A percentile compares a stretch with the other conserved stretches of the same genome.
phyloP scores from a whole-genome alignment of 2,113 vertebrate species.

The Cromileptes altivelis region DNA sequence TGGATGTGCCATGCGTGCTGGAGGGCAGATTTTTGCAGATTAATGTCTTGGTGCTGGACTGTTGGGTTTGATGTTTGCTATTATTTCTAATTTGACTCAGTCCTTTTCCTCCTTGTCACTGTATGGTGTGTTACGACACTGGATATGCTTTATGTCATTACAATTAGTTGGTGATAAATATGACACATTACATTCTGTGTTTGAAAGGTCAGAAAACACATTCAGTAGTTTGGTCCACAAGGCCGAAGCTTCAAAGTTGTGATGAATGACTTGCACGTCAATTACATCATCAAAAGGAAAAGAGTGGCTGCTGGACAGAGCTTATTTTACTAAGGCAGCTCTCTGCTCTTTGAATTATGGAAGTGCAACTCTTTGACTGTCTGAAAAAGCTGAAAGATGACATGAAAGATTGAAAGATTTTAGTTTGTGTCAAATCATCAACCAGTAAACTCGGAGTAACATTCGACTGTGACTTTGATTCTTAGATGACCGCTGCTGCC shows the following conservation, averaged over 20 bases:
- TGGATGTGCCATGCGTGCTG: neutral
- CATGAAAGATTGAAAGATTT: neutral
- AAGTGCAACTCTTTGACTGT: neutral
- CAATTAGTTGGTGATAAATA: neutral
- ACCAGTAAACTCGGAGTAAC: neutral
- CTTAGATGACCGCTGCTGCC: neutral
- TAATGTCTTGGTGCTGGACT: neutral
- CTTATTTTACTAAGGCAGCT: neutral
- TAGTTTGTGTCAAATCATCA: neutral
- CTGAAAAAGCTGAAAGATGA: neutral
- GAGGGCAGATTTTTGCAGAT: neutral
- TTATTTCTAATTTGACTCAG: too few relatives aligned
- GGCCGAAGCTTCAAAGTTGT: conserved; percentile 2
- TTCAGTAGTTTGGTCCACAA: neutral
- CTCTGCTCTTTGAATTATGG: neutral
- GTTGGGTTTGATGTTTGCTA: neutral
- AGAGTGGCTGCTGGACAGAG: neutral
- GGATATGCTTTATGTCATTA: neutral
- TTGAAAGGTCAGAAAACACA: neutral
- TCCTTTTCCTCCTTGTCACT: too few relatives aligned
- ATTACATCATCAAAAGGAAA: conserved; percentile 15
- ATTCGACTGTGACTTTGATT: neutral
- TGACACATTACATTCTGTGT: neutral
- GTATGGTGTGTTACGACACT: too few relatives aligned
- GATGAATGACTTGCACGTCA: conserved; percentile 4